A percentile compares a stretch with the other conserved stretches of the same genome.
Conservation (phyloP, 2,888 invertebrate genomes). For the Colletes collaris region DNA sequence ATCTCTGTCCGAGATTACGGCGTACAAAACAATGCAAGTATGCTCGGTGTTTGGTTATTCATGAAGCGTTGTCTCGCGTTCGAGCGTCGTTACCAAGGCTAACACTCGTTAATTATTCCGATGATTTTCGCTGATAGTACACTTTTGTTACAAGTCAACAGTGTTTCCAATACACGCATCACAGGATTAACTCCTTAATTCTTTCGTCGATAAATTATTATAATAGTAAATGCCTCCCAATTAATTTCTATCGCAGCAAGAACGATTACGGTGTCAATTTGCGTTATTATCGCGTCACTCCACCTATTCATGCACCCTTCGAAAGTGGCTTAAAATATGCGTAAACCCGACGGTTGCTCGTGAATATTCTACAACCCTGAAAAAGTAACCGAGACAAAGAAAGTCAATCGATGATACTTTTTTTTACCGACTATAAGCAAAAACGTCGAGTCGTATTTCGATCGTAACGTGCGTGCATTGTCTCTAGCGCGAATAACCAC, state of each 20-base stretch:
- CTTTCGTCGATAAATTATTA: no score
- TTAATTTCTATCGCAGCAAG: no score
- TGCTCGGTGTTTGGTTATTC: constrained; percentile 7
- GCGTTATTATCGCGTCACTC: no score
- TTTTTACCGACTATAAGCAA: neutral
- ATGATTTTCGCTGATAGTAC: neutral
- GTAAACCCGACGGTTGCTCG: neutral
- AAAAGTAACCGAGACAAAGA: neutral
- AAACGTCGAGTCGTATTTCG: neutral
- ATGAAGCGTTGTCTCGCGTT: neutral
- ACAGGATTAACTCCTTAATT: neutral
- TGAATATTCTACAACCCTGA: neutral
- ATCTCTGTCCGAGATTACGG: constrained; percentile 9
- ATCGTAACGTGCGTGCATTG: neutral
- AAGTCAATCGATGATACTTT: neutral
- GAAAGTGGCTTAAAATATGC: neutral
- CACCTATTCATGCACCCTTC: no score
- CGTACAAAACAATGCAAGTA: constrained; percentile 6
- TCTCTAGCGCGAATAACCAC: neutral
- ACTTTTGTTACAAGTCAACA: neutral
- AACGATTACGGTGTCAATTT: no score
- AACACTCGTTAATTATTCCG: constrained; percentile 7
- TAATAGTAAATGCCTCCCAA: no score
- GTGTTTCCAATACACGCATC: no score
- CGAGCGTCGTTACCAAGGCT: neutral